These are phyloP conservation scores for Drosophila murphyi DNA, from an alignment of 1,140 invertebrate genomes.

Conservation along the genomic window DNA sequence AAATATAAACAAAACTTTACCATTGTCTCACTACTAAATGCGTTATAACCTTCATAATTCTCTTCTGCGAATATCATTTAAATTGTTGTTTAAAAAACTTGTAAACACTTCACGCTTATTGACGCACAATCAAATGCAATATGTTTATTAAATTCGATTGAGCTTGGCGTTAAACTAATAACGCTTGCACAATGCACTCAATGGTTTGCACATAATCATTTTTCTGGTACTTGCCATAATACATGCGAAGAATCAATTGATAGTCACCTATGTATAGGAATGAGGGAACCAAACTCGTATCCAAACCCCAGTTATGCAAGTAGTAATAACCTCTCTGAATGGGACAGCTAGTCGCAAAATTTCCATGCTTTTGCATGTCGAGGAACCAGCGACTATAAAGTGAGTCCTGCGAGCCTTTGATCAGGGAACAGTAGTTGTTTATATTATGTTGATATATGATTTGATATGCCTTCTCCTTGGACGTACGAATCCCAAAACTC, in stretches of 20 bases:
- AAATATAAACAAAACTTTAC: background rate
- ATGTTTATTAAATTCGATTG: background rate
- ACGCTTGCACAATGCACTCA: too few relatives aligned
- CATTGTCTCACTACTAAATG: background rate
- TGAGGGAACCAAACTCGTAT: conserved; percentile 51
- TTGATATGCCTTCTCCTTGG: conserved; percentile 62
- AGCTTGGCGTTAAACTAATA: background rate
- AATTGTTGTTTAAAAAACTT: too few relatives aligned
- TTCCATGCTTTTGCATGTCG: conserved; percentile 56
- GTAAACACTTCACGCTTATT: too few relatives aligned
- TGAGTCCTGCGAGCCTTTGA: conserved; percentile 5
- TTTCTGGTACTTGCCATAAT: too few relatives aligned
- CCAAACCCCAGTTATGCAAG: conserved; percentile 56
- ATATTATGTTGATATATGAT: conserved; percentile 67
- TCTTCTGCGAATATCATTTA: too few relatives aligned
- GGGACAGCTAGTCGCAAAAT: conserved; percentile 69
- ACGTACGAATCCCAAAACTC: conserved; percentile 63
- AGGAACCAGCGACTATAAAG: conserved; percentile 67
- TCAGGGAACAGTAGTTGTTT: conserved; percentile 67
- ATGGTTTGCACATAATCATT: too few relatives aligned
- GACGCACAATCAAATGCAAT: background rate
- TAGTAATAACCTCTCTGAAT: conserved; percentile 63
- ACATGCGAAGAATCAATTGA: conserved; percentile 8
- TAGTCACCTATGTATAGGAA: conserved; percentile 75
- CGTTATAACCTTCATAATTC: background rate